Evolutionary conservation across 2,888 invertebrate species (phyloP).

Genomic region (Rhorus exstirpatorius): DNA sequence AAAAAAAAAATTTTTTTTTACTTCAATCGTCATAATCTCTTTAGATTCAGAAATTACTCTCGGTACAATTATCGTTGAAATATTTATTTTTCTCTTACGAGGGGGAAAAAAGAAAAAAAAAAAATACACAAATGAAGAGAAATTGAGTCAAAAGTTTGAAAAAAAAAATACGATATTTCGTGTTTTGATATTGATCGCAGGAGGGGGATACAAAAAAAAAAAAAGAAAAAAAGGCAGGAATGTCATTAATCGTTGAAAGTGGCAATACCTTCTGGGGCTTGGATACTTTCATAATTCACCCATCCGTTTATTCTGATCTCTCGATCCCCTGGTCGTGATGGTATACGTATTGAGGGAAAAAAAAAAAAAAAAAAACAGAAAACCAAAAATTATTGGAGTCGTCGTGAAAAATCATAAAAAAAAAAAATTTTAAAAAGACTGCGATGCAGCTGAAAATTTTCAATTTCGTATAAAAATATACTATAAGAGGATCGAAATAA

Average conservation of each 20-base stretch:
- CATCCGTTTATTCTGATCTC: constrained; percentile 3
- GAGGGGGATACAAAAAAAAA: constrained; percentile 19
- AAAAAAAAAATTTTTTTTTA: too few species aligned
- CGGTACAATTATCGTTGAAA: constrained; percentile 34
- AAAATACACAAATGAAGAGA: constrained; percentile 19
- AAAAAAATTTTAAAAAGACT: too few species aligned
- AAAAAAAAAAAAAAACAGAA: constrained; percentile 11
- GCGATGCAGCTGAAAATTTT: too few species aligned
- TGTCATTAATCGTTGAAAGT: constrained; percentile 35
- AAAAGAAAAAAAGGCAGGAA: neutral
- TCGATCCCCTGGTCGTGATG: constrained; percentile 20
- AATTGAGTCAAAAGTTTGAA: constrained; percentile 52
- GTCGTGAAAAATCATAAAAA: too few species aligned
- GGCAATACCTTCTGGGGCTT: constrained; percentile 41
- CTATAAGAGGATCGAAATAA: too few species aligned
- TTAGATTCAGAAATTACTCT: constrained; percentile 10
- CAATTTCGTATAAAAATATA: too few species aligned
- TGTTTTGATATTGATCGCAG: constrained; percentile 27
- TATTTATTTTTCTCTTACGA: constrained; percentile 3
- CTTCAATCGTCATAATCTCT: constrained; percentile 9
- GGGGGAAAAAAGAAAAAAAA: constrained; percentile 33
- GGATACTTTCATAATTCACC: constrained; percentile 50
- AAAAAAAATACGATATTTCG: constrained; percentile 39
- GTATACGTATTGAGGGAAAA: neutral
- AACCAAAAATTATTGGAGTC: constrained; percentile 11